Evolutionary conservation across 2,888 invertebrate genomes (phyloP), one percentile per base, ranked within the genome.

Genomic region (Phengaris alcon): DNA sequence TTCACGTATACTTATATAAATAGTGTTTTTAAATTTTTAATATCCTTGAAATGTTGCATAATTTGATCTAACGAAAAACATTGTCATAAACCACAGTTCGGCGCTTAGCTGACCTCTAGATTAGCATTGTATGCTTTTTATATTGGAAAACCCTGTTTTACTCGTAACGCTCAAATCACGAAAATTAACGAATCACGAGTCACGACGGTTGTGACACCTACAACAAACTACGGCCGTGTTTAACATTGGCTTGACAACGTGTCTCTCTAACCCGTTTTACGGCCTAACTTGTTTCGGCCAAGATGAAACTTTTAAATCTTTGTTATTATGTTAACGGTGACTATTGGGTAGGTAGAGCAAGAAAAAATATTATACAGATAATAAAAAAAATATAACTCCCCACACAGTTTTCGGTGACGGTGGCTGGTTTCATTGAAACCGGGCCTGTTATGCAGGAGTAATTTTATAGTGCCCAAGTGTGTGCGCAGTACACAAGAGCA

Each of bases 251-350:
- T 44, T 44, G 35, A 64, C 35, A 64, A 64, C 35, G 44, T 15
- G 64, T 64, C 44, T 64, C 64, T 64, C 35, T 13, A 64, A 64
- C 64, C 64, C 35, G 64, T 64, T 64, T 64, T 10, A 12, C 64
- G 35, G 64, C 64, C 12, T 64, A 13, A 12, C 35, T 35, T 12
- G 64, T 64, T 64, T 64, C 10, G 59, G 64, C 22, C 35, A 35
- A 44, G 64, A 44, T 64, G 64, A 64, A 35, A 35, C 64, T 64
- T 64, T 64, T 64, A 0, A 44, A 12, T 12, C 9, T 64, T 44
- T 35, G 35, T 35, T 12, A 64, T 64, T 64, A 64, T 64, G 64
- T 44, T 64, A 64, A 64, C 64, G 35, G 35, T 35, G 64, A 64
- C 35, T 12, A 13, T 64, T 64, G 35, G 35, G 35, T 64, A 64